These are phyloP conservation scores for Branchipolynoe longqiensis DNA, from an alignment of 2,888 invertebrate species.

Conservation along the genomic window DNA sequence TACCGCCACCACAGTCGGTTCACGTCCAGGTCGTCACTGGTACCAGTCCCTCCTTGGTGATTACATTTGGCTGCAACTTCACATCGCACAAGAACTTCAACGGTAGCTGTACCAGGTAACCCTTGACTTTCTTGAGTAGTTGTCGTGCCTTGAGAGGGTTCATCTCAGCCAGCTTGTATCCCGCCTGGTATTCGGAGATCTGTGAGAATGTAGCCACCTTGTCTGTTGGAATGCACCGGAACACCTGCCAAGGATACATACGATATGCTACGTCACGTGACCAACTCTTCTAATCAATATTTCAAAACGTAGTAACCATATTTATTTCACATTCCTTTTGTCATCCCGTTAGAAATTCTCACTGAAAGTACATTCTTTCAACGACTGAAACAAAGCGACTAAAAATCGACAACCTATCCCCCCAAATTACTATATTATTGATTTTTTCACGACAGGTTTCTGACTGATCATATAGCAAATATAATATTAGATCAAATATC, in stretches of 20 bases:
- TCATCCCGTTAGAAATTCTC: too few species aligned
- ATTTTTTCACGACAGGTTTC: too few species aligned
- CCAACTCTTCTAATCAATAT: too few species aligned
- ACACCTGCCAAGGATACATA: slow-evolving; percentile 85
- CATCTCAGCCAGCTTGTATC: slow-evolving; percentile 87
- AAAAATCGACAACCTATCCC: too few species aligned
- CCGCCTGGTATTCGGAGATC: slow-evolving; percentile 89
- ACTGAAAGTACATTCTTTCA: too few species aligned
- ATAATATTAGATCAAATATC: too few species aligned
- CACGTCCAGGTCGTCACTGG: slow-evolving; percentile 95
- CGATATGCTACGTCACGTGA: too few species aligned
- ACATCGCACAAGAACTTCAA: slow-evolving; percentile 94
- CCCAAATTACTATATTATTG: too few species aligned
- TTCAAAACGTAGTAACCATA: too few species aligned
- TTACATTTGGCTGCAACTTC: slow-evolving; percentile 89
- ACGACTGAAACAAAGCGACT: too few species aligned
- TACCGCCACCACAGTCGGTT: slow-evolving; percentile 58
- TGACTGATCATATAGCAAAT: too few species aligned
- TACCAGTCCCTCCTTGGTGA: slow-evolving; percentile 90
- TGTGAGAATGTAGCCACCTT: slow-evolving; percentile 89
- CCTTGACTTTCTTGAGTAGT: slow-evolving; percentile 89
- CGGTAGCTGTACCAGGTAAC: slow-evolving; percentile 93
- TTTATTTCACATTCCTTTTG: too few species aligned
- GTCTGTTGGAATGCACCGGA: slow-evolving; percentile 94
- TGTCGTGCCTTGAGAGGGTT: slow-evolving; percentile 87